These are phyloP conservation scores for Meloidogyne floridensis DNA, from an alignment of 1,140 invertebrate genomes.

Conservation along the genomic window DNA sequence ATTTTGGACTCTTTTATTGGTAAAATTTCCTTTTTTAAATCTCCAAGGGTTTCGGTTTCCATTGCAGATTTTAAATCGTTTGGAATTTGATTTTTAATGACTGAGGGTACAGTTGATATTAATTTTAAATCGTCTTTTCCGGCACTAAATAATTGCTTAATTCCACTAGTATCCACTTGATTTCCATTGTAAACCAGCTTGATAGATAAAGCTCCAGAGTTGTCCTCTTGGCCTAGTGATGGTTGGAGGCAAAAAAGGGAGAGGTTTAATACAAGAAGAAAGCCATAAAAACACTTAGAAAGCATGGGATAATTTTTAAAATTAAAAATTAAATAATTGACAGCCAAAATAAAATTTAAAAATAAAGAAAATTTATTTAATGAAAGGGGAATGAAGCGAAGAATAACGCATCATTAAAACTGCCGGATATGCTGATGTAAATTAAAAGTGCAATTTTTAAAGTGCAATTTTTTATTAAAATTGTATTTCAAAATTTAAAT, in stretches of 20 bases:
- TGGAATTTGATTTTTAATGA: background rate
- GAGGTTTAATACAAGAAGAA: background rate
- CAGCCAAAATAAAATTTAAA: too few relatives aligned
- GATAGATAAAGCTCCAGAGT: background rate
- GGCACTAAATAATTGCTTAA: background rate
- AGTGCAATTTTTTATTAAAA: background rate
- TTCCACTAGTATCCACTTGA: background rate
- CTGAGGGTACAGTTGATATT: background rate
- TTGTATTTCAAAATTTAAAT: too few relatives aligned
- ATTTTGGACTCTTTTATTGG: background rate
- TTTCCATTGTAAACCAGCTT: background rate
- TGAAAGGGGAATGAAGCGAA: background rate
- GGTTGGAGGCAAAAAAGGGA: background rate
- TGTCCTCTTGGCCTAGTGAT: background rate
- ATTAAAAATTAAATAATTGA: too few relatives aligned
- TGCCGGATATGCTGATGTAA: background rate
- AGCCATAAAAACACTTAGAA: background rate
- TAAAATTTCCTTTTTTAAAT: constrained; percentile 5
- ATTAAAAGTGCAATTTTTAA: background rate
- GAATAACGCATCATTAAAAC: background rate
- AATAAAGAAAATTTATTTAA: too few relatives aligned
- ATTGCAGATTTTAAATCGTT: background rate
- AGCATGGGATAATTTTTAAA: background rate
- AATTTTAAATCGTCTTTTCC: background rate
- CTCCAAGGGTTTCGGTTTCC: background rate